Percentiles rank a stretch among this genome's conserved stretches.
Evolutionary conservation across 2,113 vertebrate species (phyloP).

Genomic region (Malurus elegans): DNA sequence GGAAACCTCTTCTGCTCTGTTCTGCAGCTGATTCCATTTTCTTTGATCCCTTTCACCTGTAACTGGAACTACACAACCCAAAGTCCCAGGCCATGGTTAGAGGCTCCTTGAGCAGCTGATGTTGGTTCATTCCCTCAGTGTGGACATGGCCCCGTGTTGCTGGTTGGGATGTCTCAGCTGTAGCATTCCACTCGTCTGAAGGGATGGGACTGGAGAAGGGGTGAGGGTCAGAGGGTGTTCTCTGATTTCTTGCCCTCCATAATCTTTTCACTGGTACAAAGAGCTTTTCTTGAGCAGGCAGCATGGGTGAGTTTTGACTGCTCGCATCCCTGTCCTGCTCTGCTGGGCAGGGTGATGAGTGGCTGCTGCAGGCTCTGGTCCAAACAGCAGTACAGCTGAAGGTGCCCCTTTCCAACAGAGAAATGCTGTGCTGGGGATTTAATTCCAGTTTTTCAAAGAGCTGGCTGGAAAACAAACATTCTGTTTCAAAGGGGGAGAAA

Average conservation of each 20-base stretch:
- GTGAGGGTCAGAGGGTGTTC: background rate
- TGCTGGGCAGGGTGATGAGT: background rate
- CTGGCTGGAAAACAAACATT: background rate
- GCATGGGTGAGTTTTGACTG: background rate
- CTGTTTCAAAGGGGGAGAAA: background rate
- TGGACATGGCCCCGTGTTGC: rapidly evolving
- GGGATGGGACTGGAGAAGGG: background rate
- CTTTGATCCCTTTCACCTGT: background rate
- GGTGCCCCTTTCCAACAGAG: background rate
- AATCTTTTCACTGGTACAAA: background rate
- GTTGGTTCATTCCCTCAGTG: background rate
- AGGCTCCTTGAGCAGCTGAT: background rate
- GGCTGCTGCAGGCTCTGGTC: background rate
- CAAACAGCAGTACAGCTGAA: background rate
- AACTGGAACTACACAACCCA: background rate
- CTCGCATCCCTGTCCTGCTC: rapidly evolving
- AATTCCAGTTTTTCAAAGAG: background rate
- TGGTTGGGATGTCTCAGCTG: background rate
- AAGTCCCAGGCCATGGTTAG: background rate
- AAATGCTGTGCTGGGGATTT: background rate
- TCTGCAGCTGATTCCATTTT: background rate
- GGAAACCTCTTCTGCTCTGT: background rate
- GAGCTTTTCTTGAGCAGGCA: background rate
- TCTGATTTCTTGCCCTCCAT: background rate
- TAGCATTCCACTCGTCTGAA: rapidly evolving